These are phyloP conservation scores for Scytalopus superciliaris DNA, from an alignment of 2,113 vertebrate species.

Conservation along the genomic window DNA sequence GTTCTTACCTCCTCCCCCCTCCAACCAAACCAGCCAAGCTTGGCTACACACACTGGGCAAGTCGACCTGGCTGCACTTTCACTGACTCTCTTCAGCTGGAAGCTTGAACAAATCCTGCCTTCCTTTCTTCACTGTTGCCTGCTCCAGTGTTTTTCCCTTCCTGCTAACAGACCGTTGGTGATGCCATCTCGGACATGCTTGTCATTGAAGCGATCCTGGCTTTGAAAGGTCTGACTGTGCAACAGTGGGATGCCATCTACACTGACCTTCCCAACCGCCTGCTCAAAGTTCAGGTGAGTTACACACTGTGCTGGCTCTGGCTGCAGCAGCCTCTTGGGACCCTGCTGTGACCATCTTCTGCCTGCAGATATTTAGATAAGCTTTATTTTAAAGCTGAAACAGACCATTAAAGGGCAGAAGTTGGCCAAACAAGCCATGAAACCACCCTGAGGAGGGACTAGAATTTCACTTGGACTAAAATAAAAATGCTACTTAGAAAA, in stretches of 20 bases:
- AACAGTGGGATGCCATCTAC: constrained; percentile 92
- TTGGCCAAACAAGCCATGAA: background rate
- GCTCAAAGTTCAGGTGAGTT: constrained; percentile 89
- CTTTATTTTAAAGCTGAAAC: background rate
- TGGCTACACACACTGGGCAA: too few relatives aligned
- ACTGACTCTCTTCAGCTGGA: background rate
- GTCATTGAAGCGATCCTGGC: constrained; percentile 89
- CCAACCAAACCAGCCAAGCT: too few relatives aligned
- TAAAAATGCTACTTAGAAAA: background rate
- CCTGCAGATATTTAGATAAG: background rate
- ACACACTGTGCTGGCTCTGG: accelerated
- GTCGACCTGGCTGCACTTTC: background rate
- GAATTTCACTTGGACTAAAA: background rate
- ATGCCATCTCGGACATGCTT: constrained; percentile 93
- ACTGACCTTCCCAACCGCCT: constrained; percentile 90
- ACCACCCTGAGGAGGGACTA: background rate
- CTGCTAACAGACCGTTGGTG: constrained; percentile 84
- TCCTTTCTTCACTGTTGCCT: background rate
- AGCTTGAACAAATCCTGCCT: background rate
- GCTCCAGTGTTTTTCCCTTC: background rate
- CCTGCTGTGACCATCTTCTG: background rate
- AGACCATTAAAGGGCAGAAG: background rate
- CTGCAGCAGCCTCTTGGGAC: background rate
- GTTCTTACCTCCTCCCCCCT: background rate
- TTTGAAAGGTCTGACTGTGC: constrained; percentile 82